phyloP scores from a whole-genome alignment of 2,113 vertebrate species.

The Bos javanicus region DNA sequence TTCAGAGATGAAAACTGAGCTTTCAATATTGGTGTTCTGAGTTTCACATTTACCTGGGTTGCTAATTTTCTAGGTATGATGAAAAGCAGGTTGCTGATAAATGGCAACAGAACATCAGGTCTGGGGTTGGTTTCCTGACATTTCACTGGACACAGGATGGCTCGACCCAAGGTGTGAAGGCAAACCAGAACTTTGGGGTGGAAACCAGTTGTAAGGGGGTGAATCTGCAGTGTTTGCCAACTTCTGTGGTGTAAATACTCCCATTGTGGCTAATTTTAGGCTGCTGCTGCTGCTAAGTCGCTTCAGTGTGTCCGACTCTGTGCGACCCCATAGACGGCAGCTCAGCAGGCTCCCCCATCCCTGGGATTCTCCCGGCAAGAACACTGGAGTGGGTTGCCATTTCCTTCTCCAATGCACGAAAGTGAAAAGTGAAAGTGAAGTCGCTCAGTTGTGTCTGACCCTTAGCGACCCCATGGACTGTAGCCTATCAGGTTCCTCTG shows the following conservation, averaged over 20 bases:
- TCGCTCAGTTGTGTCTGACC: no score
- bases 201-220: background rate
- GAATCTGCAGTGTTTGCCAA: background rate
- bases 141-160: background rate
- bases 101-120: background rate
- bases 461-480: no score
- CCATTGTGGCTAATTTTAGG: background rate
- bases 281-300: no score
- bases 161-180: background rate
- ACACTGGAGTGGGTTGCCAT: no score
- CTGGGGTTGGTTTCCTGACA: background rate
- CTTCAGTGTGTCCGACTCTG: no score
- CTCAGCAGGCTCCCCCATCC: no score
- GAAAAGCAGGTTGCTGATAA: background rate
- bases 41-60: background rate
- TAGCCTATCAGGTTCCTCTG: no score
- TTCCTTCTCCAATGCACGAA: no score
- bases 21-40: background rate
- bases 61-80: background rate
- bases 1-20: constrained; percentile 9
- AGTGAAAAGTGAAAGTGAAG: no score
- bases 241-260: background rate
- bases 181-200: background rate
- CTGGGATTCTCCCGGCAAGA: no score
- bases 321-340: no score